Evolutionary conservation across 37 sponge, comb jelly and placozoan genomes (phyloP).

Genomic region (Oopsacas minuta): DNA sequence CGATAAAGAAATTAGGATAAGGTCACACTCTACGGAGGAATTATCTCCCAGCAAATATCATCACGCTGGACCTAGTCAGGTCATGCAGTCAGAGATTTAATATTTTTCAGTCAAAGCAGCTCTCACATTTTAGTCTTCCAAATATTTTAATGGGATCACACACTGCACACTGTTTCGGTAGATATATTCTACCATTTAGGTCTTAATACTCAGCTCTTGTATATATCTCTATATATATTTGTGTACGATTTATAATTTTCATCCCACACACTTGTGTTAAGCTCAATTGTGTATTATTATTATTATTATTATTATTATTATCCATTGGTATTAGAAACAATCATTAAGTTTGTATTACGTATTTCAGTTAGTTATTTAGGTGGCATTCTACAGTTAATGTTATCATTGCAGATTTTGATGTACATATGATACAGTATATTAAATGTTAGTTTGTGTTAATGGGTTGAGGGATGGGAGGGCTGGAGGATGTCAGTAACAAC

Average conservation of each 20-base stretch:
- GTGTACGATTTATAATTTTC: conserved; percentile 18
- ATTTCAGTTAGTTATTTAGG: conserved; percentile 10
- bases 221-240: conserved; percentile 18
- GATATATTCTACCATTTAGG: neutral
- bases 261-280: neutral
- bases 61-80: neutral
- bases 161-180: neutral
- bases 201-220: neutral
- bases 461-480: neutral
- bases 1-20: neutral
- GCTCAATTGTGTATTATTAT: conserved; percentile 13
- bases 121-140: neutral
- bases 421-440: conserved; percentile 2
- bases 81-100: conserved; percentile 13
- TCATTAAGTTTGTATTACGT: neutral
- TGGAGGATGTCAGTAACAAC: no score
- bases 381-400: neutral
- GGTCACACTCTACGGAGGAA: neutral
- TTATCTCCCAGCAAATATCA: neutral
- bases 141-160: neutral
- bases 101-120: neutral
- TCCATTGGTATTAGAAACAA: neutral
- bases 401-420: conserved; percentile 17
- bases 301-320: conserved; percentile 16
- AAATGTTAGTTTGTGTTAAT: neutral